A percentile compares a stretch with the other conserved stretches of the same genome.
Evolutionary conservation across 2,888 invertebrate genomes (phyloP).

Genomic region (Thelaira solivaga): DNA sequence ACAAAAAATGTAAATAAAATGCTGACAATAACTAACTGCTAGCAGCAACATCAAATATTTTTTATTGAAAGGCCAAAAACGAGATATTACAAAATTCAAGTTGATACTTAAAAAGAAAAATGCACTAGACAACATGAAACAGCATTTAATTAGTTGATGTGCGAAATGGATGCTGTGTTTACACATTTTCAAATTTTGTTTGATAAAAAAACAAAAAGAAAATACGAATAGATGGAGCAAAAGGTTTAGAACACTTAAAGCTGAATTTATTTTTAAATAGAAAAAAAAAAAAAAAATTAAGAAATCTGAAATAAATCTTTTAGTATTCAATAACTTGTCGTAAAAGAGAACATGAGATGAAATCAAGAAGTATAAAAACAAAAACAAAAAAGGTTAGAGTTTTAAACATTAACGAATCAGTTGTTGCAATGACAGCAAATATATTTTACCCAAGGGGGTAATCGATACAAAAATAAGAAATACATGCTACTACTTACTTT

Average conservation of each 20-base stretch:
- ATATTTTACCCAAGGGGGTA: conserved; percentile 77
- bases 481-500: conserved; percentile 7
- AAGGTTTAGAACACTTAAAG: background rate
- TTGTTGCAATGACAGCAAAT: conserved; percentile 72
- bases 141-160: conserved; percentile 67
- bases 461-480: conserved; percentile 68
- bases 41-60: conserved; percentile 23
- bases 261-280: background rate
- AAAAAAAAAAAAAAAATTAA: background rate
- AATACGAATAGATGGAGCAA: background rate
- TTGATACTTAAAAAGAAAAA: conserved; percentile 55
- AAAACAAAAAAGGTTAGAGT: background rate
- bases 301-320: conserved; percentile 52
- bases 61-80: conserved; percentile 11
- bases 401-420: conserved; percentile 49
- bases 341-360: conserved; percentile 21
- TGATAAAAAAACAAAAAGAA: background rate
- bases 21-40: conserved; percentile 39
- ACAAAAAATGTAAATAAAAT: conserved; percentile 2
- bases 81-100: conserved; percentile 40
- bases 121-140: conserved; percentile 58
- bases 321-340: conserved; percentile 48
- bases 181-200: conserved; percentile 50
- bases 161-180: conserved; percentile 63
- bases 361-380: background rate